Evolutionary conservation across 2,797 vertebrate genomes (phyloP).

Genomic region (Neostethus bicornis): DNA sequence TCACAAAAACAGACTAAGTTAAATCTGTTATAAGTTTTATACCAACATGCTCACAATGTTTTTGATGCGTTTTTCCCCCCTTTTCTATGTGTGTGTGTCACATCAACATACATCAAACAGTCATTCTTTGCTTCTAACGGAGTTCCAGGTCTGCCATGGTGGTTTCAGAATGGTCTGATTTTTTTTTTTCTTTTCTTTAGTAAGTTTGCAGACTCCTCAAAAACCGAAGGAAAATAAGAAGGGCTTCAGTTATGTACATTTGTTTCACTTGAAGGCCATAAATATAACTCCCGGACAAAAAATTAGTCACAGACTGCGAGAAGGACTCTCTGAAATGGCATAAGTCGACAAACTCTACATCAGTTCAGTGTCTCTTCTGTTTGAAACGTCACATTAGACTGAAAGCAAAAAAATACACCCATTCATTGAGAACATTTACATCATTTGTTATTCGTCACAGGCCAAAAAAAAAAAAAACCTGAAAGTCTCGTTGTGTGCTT

Average conservation of each 20-base stretch:
- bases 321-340: conserved; percentile 35
- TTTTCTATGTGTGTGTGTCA: conserved; percentile 42
- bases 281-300: conserved; percentile 37
- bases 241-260: conserved; percentile 39
- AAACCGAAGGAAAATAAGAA: conserved; percentile 47
- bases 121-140: conserved; percentile 53
- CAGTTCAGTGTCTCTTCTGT: conserved; percentile 33
- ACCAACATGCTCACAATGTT: conserved; percentile 83
- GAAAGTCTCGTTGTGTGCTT: conserved; percentile 30
- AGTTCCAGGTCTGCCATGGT: conserved; percentile 51
- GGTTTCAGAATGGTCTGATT: conserved; percentile 34
- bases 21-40: conserved; percentile 77
- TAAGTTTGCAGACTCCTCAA: conserved; percentile 52
- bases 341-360: conserved; percentile 40
- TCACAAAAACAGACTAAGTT: conserved; percentile 80
- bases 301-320: conserved; percentile 36
- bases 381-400: conserved; percentile 40
- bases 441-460: conserved; percentile 30
- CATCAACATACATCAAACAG: conserved; percentile 73
- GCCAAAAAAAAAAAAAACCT: conserved; percentile 37
- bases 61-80: conserved; percentile 41
- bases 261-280: conserved; percentile 40
- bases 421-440: conserved; percentile 44
- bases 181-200: no score
- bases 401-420: conserved; percentile 38